A percentile compares a stretch with the other conserved stretches of the same genome.
These are phyloP conservation scores for Drosophila ohnishii DNA, from an alignment of 1,140 invertebrate genomes.

Conservation along the genomic window DNA sequence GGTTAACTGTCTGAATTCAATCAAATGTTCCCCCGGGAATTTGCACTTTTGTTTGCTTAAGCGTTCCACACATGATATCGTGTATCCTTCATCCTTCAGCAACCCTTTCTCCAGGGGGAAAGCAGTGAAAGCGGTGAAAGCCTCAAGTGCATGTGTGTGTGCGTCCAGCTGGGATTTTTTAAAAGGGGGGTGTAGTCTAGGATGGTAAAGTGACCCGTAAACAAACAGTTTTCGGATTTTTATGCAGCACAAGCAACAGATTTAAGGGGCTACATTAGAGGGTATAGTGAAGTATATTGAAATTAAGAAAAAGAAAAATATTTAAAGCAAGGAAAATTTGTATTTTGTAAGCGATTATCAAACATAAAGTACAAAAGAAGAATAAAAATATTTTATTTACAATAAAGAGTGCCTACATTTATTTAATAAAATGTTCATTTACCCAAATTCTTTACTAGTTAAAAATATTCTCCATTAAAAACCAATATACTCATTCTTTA, in stretches of 20 bases:
- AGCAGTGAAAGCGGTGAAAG: constrained; percentile 58
- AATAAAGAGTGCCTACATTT: neutral
- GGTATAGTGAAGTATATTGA: constrained; percentile 9
- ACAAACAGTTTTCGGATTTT: constrained; percentile 62
- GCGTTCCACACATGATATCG: constrained; percentile 70
- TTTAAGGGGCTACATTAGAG: constrained; percentile 21
- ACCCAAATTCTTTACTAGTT: neutral
- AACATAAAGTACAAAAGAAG: no score
- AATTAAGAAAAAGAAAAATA: neutral
- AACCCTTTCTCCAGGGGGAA: constrained; percentile 66
- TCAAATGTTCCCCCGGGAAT: constrained; percentile 78
- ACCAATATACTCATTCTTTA: neutral
- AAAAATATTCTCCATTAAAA: neutral
- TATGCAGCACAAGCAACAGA: constrained; percentile 42
- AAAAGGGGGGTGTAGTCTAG: neutral
- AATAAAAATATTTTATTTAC: neutral
- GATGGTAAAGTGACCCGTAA: constrained; percentile 73
- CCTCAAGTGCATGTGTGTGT: constrained; percentile 53
- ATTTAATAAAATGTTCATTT: neutral
- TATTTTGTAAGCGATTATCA: no score
- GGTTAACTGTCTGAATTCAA: constrained; percentile 76
- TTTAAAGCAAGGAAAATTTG: neutral
- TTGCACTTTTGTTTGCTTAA: constrained; percentile 73
- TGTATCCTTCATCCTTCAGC: constrained; percentile 43
- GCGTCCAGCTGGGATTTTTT: constrained; percentile 56